Evolutionary conservation across 1,140 invertebrate species (phyloP).

Genomic region (Calephelis virginiensis): DNA sequence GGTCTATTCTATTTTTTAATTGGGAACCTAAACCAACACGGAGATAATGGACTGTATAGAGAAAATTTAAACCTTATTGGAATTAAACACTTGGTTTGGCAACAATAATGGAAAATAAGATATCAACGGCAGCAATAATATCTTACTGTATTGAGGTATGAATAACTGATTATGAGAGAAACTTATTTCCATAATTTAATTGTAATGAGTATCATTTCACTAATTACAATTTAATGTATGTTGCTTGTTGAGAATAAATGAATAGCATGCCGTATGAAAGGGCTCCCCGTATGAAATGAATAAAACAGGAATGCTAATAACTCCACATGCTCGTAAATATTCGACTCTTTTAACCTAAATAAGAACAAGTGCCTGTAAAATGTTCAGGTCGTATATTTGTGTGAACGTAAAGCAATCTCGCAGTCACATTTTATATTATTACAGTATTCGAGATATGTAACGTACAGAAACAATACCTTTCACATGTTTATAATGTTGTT

Average conservation of each 20-base stretch:
- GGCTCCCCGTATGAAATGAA: slow-evolving; percentile 6
- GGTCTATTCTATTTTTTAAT: no score
- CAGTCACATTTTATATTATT: background rate
- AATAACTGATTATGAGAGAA: no score
- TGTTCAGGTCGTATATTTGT: background rate
- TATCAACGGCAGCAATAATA: no score
- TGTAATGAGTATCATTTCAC: slow-evolving; percentile 4
- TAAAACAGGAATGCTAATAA: slow-evolving; percentile 14
- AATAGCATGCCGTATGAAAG: slow-evolving; percentile 2
- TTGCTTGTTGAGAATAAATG: background rate
- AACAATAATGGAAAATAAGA: no score
- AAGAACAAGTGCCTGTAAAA: slow-evolving; percentile 6
- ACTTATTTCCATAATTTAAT: background rate
- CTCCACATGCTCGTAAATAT: slow-evolving; percentile 3
- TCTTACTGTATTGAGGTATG: background rate
- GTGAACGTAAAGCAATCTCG: no score
- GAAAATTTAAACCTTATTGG: no score
- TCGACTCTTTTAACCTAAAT: slow-evolving; percentile 12
- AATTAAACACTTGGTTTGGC: no score
- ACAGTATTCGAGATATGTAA: no score
- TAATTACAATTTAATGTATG: slow-evolving; percentile 1
- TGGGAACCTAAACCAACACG: no score
- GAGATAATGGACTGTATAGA: no score
- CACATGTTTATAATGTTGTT: no score
- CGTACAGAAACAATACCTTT: no score